Conservation (phyloP, 2,888 invertebrate genomes). For the Drosophila borealis region DNA sequence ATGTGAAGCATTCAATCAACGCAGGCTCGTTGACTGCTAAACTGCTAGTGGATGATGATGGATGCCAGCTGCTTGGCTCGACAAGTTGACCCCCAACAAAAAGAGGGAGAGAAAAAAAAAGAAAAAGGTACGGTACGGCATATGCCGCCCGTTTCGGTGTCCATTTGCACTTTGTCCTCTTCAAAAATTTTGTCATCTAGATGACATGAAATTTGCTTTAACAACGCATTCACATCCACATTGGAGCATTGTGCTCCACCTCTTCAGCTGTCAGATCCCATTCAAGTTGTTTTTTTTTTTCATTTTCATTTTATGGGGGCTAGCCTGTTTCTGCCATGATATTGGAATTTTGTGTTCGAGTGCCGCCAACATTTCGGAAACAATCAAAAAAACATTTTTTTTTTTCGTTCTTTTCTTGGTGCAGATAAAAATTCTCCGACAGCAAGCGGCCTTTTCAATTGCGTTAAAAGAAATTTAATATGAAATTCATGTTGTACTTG, state of each 20-base stretch:
- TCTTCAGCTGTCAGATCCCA: constrained; percentile 32
- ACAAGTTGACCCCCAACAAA: constrained; percentile 30
- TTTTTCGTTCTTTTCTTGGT: constrained; percentile 8
- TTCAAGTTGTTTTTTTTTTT: constrained; percentile 10
- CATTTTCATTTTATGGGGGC: neutral
- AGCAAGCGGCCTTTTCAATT: constrained; percentile 57
- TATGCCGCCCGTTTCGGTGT: constrained; percentile 21
- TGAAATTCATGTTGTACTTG: constrained; percentile 63
- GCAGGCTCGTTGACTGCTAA: constrained; percentile 42
- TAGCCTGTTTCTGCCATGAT: constrained; percentile 54
- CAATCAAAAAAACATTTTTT: constrained; percentile 53
- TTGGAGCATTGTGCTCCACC: constrained; percentile 17
- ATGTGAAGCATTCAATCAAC: constrained; percentile 43
- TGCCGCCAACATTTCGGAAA: constrained; percentile 73
- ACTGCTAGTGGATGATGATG: constrained; percentile 13
- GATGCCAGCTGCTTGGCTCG: constrained; percentile 33
- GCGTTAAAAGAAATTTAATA: constrained; percentile 73
- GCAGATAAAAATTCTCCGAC: constrained; percentile 30
- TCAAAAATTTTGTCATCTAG: constrained; percentile 56
- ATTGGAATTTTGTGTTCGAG: constrained; percentile 73
- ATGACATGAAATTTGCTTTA: constrained; percentile 66
- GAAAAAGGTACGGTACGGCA: neutral
- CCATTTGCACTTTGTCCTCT: constrained; percentile 61
- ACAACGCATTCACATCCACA: constrained; percentile 48
- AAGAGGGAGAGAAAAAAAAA: neutral